These are phyloP conservation scores for Omphaloscelis lunosa DNA, from an alignment of 2,888 invertebrate species.

Conservation along the genomic window DNA sequence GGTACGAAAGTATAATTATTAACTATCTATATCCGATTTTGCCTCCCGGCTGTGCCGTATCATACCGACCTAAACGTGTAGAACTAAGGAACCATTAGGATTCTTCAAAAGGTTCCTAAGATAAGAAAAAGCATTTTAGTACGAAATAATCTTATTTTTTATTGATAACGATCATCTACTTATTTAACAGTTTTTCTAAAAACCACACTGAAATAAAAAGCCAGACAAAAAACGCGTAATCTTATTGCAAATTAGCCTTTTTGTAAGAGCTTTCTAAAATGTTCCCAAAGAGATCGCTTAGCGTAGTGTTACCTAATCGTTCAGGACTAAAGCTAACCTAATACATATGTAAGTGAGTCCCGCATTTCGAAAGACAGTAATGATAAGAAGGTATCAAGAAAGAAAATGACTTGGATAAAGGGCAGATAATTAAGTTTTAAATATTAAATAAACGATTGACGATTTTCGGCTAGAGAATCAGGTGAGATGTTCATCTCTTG, in stretches of 20 bases:
- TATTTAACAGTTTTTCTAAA: neutral
- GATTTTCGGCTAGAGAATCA: neutral
- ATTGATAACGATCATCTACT: neutral
- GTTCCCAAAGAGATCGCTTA: constrained; percentile 13
- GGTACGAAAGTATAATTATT: too few species aligned
- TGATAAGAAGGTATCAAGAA: neutral
- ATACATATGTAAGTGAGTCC: constrained; percentile 26
- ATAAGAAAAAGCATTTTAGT: neutral
- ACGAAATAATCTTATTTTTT: neutral
- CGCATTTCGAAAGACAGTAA: neutral
- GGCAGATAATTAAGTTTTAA: too few species aligned
- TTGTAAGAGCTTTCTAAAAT: neutral
- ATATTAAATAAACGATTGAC: neutral
- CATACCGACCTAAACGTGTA: neutral
- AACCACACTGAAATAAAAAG: neutral
- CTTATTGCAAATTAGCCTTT: constrained; percentile 30
- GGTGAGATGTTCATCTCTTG: neutral
- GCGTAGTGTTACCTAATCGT: constrained; percentile 9
- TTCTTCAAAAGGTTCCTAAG: neutral
- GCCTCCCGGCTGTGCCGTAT: neutral
- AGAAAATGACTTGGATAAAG: neutral
- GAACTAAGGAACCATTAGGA: neutral
- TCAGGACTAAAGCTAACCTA: neutral
- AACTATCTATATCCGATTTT: neutral
- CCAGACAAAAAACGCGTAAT: neutral